These are phyloP conservation scores for Campoplex nolae DNA, from an alignment of 2,888 invertebrate genomes.

Conservation along the genomic window DNA sequence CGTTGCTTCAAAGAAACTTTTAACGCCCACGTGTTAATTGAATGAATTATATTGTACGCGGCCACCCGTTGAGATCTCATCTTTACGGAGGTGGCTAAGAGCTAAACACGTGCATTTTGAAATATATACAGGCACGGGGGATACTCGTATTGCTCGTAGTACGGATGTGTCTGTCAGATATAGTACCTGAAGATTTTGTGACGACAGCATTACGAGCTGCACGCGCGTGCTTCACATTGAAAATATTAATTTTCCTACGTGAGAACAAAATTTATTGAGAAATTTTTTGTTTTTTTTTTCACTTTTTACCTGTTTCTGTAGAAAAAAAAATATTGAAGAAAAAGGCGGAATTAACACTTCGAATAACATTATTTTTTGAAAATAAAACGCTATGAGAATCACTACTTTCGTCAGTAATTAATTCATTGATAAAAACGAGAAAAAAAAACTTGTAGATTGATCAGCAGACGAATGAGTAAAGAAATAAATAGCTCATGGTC, in stretches of 20 bases:
- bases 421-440: neutral
- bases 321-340: neutral
- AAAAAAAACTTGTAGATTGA: neutral
- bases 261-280: neutral
- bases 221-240: slow-evolving; percentile 10
- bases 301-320: neutral
- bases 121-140: neutral
- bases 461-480: neutral
- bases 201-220: slow-evolving; percentile 20
- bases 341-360: neutral
- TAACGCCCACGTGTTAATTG: slow-evolving; percentile 68
- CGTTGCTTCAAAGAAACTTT: slow-evolving; percentile 65
- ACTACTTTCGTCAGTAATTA: neutral
- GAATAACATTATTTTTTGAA: neutral
- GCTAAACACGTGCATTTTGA: slow-evolving; percentile 19
- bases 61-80: slow-evolving; percentile 23
- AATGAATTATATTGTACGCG: slow-evolving; percentile 64
- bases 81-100: neutral
- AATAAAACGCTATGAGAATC: neutral
- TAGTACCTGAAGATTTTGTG: slow-evolving; percentile 4
- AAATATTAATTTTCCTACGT: slow-evolving; percentile 5
- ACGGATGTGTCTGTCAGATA: slow-evolving; percentile 4
- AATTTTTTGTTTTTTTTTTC: too few relatives aligned
- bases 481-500: slow-evolving; percentile 5
- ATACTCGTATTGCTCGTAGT: neutral